These are phyloP conservation scores for Andrena camellia DNA, from an alignment of 2,888 invertebrate genomes.

Conservation along the genomic window DNA sequence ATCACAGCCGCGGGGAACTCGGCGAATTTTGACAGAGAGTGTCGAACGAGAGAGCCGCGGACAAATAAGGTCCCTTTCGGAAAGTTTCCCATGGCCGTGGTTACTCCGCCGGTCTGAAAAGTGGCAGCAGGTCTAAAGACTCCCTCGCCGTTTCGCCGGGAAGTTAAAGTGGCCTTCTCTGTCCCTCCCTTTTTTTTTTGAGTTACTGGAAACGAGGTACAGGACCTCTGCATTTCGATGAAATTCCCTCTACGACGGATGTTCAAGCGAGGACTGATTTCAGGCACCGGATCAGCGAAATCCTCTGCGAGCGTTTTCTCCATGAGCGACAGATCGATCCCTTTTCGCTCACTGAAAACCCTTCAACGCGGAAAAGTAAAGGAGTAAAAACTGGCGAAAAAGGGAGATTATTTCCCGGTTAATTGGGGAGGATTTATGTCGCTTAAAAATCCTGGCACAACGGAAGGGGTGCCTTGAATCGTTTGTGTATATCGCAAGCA, in stretches of 20 bases:
- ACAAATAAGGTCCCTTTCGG: conserved; percentile 30
- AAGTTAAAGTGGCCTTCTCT: conserved; percentile 46
- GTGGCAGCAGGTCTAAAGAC: conserved; percentile 25
- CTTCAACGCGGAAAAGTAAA: too few species aligned
- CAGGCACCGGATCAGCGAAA: background rate
- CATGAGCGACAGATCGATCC: background rate
- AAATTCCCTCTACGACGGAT: background rate
- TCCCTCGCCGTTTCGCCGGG: conserved; percentile 27
- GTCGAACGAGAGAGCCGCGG: background rate
- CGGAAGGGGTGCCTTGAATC: too few species aligned
- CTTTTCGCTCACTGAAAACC: background rate
- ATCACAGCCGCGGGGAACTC: conserved; percentile 8
- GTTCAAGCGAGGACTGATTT: conserved; percentile 13
- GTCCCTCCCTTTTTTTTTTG: conserved; percentile 8
- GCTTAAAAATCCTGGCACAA: too few species aligned
- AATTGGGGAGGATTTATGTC: background rate
- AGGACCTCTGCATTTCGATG: conserved; percentile 7
- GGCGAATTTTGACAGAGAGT: conserved; percentile 33
- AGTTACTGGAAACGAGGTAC: conserved; percentile 15
- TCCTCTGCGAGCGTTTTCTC: background rate
- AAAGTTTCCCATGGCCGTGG: conserved; percentile 39
- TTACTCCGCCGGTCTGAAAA: conserved; percentile 27
- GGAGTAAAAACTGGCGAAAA: background rate
- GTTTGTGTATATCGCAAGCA: too few species aligned
- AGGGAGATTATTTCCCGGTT: background rate